These are phyloP conservation scores for Emydocephalus ijimae DNA, from an alignment of 2,113 vertebrate genomes.

Conservation along the genomic window DNA sequence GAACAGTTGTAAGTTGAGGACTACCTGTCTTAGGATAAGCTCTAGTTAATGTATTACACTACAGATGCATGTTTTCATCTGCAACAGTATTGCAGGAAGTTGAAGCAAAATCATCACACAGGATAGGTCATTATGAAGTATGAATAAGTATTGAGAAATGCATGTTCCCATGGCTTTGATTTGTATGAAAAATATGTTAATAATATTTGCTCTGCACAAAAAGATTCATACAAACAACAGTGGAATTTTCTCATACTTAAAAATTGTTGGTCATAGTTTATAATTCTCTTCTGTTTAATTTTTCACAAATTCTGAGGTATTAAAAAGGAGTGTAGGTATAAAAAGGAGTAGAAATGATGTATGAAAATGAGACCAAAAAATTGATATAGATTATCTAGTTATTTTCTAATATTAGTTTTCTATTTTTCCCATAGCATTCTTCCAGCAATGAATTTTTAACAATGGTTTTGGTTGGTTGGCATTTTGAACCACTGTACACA, in stretches of 20 bases:
- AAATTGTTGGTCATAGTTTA: background rate
- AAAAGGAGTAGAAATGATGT: background rate
- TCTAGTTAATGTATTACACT: background rate
- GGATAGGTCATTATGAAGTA: background rate
- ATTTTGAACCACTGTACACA: background rate
- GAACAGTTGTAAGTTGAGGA: too few relatives aligned
- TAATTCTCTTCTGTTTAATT: slow-evolving; percentile 8
- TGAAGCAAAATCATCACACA: background rate
- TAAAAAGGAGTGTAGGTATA: background rate
- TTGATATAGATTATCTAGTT: background rate
- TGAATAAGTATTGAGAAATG: slow-evolving; percentile 2
- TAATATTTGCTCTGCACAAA: slow-evolving; percentile 17
- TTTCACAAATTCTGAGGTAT: slow-evolving; percentile 9
- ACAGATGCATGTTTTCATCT: background rate
- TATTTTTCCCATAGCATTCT: background rate
- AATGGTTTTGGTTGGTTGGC: background rate
- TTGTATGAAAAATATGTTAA: slow-evolving; percentile 15
- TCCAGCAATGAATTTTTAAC: background rate
- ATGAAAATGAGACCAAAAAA: background rate
- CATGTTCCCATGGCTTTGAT: slow-evolving; percentile 31
- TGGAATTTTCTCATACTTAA: slow-evolving; percentile 25
- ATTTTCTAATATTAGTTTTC: background rate
- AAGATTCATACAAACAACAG: slow-evolving; percentile 14
- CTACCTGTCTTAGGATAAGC: too few relatives aligned
- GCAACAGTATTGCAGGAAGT: background rate